These are phyloP conservation scores for Drosophila nigricruria DNA, from an alignment of 2,888 invertebrate species.

Conservation along the genomic window DNA sequence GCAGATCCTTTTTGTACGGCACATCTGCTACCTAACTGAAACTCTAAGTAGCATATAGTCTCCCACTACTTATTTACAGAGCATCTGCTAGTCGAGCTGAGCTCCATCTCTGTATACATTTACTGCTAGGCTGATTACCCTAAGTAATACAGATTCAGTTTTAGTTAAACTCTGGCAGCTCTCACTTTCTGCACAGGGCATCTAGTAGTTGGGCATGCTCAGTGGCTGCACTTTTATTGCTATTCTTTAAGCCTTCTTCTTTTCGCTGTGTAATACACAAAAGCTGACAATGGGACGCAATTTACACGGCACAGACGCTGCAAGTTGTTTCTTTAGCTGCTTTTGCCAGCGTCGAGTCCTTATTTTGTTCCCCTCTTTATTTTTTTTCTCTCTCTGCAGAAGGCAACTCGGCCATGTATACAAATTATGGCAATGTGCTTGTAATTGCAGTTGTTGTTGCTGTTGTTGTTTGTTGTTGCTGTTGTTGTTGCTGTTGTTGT, in stretches of 20 bases:
- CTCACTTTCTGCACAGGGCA: background rate
- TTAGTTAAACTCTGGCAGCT: background rate
- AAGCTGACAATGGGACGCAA: constrained; percentile 71
- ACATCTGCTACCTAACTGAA: too few species aligned
- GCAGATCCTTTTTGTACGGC: too few species aligned
- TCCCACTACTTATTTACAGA: too few species aligned
- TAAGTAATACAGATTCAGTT: background rate
- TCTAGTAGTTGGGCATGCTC: background rate
- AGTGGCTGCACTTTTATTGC: background rate
- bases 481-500: constrained; percentile 19
- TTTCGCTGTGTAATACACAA: constrained; percentile 27
- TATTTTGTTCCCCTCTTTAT: background rate
- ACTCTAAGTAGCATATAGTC: too few species aligned
- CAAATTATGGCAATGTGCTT: constrained; percentile 67
- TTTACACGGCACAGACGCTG: constrained; percentile 67
- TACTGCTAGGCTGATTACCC: too few species aligned
- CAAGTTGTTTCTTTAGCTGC: constrained; percentile 40
- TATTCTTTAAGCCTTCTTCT: background rate
- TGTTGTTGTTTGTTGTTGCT: too few species aligned
- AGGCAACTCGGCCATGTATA: constrained; percentile 67
- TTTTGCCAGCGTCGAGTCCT: constrained; percentile 9
- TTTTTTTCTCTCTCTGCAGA: constrained; percentile 6
- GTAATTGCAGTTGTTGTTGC: constrained; percentile 33
- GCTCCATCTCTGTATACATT: too few species aligned
- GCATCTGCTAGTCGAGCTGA: too few species aligned